These are phyloP conservation scores for Habroteleia sp. DNA, from an alignment of 2,888 invertebrate genomes.

Conservation along the genomic window DNA sequence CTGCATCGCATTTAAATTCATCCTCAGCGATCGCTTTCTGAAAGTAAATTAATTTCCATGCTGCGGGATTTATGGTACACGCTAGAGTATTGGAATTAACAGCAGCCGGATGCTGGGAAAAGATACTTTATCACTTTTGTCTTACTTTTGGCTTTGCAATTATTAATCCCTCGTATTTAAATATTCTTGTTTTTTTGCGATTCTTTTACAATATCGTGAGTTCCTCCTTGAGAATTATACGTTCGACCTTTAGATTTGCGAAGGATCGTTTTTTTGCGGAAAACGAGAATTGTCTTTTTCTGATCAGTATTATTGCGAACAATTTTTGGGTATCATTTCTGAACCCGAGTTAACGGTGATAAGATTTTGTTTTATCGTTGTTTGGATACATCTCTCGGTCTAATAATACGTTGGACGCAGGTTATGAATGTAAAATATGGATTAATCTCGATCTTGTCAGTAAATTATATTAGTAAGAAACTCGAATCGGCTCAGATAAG, in stretches of 20 bases:
- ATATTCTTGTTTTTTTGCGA: conserved; percentile 34
- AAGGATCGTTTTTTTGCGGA: conserved; percentile 39
- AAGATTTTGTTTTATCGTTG: conserved; percentile 50
- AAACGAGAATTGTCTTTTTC: conserved; percentile 14
- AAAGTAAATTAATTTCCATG: conserved; percentile 64
- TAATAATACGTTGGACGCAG: conserved; percentile 54
- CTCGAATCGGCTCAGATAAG: conserved; percentile 58
- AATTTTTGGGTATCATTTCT: conserved; percentile 30
- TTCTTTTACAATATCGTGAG: conserved; percentile 44
- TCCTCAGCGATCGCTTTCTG: conserved; percentile 63
- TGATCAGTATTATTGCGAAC: conserved; percentile 29
- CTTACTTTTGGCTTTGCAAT: conserved; percentile 58
- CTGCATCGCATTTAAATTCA: conserved; percentile 59
- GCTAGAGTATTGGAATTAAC: conserved; percentile 63
- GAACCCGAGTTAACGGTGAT: conserved; percentile 23
- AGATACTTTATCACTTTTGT: conserved; percentile 64
- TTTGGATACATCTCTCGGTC: conserved; percentile 45
- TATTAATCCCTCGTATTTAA: conserved; percentile 59
- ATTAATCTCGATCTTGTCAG: conserved; percentile 60
- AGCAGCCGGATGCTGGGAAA: conserved; percentile 65
- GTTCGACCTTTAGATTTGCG: conserved; percentile 29
- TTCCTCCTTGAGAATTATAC: conserved; percentile 28
- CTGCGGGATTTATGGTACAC: conserved; percentile 62
- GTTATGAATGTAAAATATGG: conserved; percentile 58
- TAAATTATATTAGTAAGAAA: conserved; percentile 61